Evolutionary conservation across 2,888 invertebrate genomes (phyloP), one percentile per base, ranked within the genome.

Genomic region (Mesorhabditis belari): DNA sequence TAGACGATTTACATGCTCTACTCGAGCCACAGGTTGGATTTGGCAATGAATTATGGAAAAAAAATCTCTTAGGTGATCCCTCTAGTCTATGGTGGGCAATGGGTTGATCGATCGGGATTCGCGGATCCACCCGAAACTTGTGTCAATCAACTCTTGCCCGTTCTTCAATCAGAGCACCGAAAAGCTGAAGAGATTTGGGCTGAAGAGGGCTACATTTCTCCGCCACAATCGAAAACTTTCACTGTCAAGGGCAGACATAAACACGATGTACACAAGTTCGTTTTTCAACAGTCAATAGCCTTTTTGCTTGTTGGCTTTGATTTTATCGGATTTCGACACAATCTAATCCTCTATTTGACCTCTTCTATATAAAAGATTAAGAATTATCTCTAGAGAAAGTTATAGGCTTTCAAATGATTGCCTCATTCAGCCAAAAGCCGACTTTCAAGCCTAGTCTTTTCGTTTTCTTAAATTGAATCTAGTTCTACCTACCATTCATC

Each of bases 31-130:
- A 72, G 17, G 71, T 56, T 58, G n/a, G n/a, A n/a, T n/a, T n/a
- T n/a, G n/a, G n/a, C n/a, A n/a, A 54, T 2, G 28, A 60, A 5
- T 57, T 25, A 12, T 19, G 19, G n/a, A 9, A 24, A 66, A 35
- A 35, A 35, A 17, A 35, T 17, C n/a, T 55, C 56, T 52, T 55
- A 71, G 65, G 58, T 72, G 19, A 70, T 77, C 57, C 77, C 77
- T 9, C 65, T 64, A 50, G 75, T 72, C 55, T 73, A 67, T 28
- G 76, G 76, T 9, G 77, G 77, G 6, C 62, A 57, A 5, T 67
- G 74, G 58, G 55, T 63, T 12, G 77, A 77, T 58, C 67, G 73
- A 49, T 62, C 66, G 12, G 77, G 77, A 23, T 77, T 66, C 54
- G 63, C 76, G 2, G 49, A 67, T 24, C 70, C 69, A 9, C 73